Conservation (phyloP, 2,888 invertebrate genomes). For the Synanthedon tipuliformis region DNA sequence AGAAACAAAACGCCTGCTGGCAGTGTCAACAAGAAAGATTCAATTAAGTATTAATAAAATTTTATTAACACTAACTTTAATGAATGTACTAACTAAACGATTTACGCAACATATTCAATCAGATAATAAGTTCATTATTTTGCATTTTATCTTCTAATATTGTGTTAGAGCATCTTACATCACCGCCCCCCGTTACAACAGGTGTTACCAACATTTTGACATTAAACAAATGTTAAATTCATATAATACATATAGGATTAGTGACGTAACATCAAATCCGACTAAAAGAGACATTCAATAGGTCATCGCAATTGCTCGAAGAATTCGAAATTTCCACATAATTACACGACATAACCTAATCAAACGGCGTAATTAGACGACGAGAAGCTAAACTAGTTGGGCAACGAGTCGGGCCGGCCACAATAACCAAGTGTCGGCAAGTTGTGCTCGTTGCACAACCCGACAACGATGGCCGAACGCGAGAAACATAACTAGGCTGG, state of each 20-base stretch:
- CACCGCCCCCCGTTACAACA: too few species aligned
- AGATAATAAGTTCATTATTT: too few species aligned
- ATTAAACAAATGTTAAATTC: neutral
- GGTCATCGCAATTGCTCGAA: neutral
- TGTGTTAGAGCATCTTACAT: too few species aligned
- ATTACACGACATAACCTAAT: constrained; percentile 40
- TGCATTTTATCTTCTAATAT: too few species aligned
- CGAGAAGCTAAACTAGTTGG: constrained; percentile 60
- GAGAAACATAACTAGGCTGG: constrained; percentile 67
- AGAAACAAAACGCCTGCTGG: neutral
- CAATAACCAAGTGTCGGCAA: constrained; percentile 66
- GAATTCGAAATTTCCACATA: constrained; percentile 21
- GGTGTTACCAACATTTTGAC: neutral
- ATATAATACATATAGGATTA: neutral
- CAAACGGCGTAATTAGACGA: constrained; percentile 56
- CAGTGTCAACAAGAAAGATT: too few species aligned
- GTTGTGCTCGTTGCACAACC: constrained; percentile 57
- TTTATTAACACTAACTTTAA: too few species aligned
- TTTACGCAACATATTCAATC: too few species aligned
- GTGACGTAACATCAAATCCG: neutral
- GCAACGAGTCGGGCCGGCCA: constrained; percentile 55
- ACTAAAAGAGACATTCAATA: neutral
- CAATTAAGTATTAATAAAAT: too few species aligned
- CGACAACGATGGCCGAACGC: constrained; percentile 56
- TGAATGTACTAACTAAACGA: too few species aligned